Conservation (phyloP, 1,140 invertebrate species). For the Leptoteleia sp. region DNA sequence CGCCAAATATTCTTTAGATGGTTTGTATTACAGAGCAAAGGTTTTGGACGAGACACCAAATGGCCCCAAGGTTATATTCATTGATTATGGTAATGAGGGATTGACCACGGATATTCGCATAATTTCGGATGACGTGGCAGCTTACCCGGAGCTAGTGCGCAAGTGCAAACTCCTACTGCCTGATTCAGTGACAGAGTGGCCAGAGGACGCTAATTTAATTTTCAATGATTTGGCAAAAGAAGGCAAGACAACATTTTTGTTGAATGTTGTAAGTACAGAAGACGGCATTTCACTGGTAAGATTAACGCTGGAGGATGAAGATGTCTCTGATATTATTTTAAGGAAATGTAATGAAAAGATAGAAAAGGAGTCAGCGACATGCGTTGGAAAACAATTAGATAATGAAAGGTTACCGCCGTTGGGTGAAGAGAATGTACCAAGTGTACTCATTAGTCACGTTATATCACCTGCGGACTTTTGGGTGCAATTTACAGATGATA, state of each 20-base stretch:
- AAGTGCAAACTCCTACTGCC: constrained; percentile 76
- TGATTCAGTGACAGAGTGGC: constrained; percentile 68
- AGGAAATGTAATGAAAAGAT: neutral
- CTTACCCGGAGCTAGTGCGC: constrained; percentile 73
- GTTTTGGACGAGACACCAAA: constrained; percentile 69
- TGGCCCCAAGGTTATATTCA: constrained; percentile 79
- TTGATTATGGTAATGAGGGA: constrained; percentile 84
- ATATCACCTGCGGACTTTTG: constrained; percentile 87
- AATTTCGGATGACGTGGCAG: constrained; percentile 75
- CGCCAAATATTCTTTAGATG: constrained; percentile 85
- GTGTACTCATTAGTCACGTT: constrained; percentile 85
- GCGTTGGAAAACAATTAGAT: too few species aligned
- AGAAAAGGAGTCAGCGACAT: too few species aligned
- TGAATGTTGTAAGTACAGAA: constrained; percentile 80
- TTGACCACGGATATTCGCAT: constrained; percentile 71
- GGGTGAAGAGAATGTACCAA: constrained; percentile 78
- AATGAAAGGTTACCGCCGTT: constrained; percentile 69
- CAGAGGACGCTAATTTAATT: constrained; percentile 68
- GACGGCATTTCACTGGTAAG: constrained; percentile 85
- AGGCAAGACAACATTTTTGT: constrained; percentile 74
- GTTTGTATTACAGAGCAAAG: constrained; percentile 84
- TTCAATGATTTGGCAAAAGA: constrained; percentile 72
- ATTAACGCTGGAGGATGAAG: constrained; percentile 83
- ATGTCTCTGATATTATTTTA: constrained; percentile 83
- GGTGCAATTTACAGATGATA: constrained; percentile 85